These are phyloP conservation scores for Drosophila nannoptera DNA, from an alignment of 1,140 invertebrate species.

Conservation along the genomic window DNA sequence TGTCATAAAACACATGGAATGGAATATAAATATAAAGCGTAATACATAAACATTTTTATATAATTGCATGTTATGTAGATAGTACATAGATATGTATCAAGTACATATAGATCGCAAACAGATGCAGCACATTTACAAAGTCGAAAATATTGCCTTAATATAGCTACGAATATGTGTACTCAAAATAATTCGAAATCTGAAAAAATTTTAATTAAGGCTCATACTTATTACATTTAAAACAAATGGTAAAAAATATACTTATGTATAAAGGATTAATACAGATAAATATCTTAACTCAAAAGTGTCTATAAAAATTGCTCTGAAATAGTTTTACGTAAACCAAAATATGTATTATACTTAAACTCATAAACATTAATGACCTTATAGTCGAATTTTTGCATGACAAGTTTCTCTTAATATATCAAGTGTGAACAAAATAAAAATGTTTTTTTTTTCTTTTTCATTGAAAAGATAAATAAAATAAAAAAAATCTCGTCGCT, in stretches of 20 bases:
- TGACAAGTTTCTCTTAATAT: slow-evolving; percentile 21
- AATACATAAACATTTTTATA: slow-evolving; percentile 71
- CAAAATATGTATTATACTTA: slow-evolving; percentile 57
- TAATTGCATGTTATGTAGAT: slow-evolving; percentile 27
- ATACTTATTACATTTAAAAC: slow-evolving; percentile 26
- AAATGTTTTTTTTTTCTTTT: slow-evolving; percentile 1
- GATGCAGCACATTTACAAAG: slow-evolving; percentile 40
- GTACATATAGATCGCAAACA: slow-evolving; percentile 18
- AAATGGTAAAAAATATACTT: slow-evolving; percentile 26
- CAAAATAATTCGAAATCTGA: background rate
- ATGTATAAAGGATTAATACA: slow-evolving; percentile 28
- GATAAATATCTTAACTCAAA: slow-evolving; percentile 25
- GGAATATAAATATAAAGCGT: slow-evolving; percentile 73
- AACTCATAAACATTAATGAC: slow-evolving; percentile 53
- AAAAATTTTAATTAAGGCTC: slow-evolving; percentile 8
- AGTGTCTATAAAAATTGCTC: slow-evolving; percentile 61
- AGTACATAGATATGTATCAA: slow-evolving; percentile 25
- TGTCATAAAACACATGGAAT: slow-evolving; percentile 75
- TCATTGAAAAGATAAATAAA: too few relatives aligned
- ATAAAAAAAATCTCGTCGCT: background rate
- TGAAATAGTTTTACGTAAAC: slow-evolving; percentile 56
- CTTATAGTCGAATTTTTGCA: slow-evolving; percentile 25
- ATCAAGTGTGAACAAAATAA: slow-evolving; percentile 20
- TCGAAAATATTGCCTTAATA: slow-evolving; percentile 25
- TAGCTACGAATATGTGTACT: slow-evolving; percentile 22